phyloP scores from a whole-genome alignment of 2,888 invertebrate genomes.

The Chamaedrilus cognettii region DNA sequence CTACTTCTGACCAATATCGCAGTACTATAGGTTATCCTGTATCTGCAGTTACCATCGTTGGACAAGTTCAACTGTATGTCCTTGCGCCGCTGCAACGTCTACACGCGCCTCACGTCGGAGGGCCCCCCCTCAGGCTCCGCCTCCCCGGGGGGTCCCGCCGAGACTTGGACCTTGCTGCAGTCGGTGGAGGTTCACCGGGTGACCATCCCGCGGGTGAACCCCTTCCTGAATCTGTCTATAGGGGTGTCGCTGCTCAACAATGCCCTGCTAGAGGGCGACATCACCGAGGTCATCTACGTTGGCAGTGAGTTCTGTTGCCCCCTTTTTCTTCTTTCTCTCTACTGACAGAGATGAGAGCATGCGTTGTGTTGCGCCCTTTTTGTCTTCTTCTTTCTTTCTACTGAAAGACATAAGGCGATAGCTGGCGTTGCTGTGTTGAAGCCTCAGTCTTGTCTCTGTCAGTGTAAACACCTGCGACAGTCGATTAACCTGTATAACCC shows the following conservation, averaged over 20 bases:
- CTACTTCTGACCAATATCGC: no score
- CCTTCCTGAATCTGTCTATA: conserved; percentile 32
- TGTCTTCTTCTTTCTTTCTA: no score
- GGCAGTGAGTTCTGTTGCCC: conserved; percentile 36
- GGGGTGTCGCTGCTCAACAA: conserved; percentile 35
- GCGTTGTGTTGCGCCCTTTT: no score
- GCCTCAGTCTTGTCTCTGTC: no score
- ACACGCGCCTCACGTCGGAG: conserved; percentile 5
- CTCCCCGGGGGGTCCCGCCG: neutral
- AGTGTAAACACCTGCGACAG: no score
- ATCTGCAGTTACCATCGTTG: conserved; percentile 9
- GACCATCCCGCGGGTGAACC: conserved; percentile 22
- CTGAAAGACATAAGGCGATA: no score
- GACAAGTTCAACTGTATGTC: conserved; percentile 15
- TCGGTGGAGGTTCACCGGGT: neutral
- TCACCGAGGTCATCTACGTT: conserved; percentile 19
- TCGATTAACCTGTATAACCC: no score
- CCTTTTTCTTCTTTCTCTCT: no score
- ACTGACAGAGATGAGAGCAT: no score
- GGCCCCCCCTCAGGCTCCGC: no score
- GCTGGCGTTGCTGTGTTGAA: no score
- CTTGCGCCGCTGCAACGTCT: conserved; percentile 14
- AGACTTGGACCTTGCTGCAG: conserved; percentile 9
- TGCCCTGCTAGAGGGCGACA: conserved; percentile 33
- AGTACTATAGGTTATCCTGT: no score